Evolutionary conservation across 2,888 invertebrate species (phyloP).

Genomic region (Clistopyga incitator): DNA sequence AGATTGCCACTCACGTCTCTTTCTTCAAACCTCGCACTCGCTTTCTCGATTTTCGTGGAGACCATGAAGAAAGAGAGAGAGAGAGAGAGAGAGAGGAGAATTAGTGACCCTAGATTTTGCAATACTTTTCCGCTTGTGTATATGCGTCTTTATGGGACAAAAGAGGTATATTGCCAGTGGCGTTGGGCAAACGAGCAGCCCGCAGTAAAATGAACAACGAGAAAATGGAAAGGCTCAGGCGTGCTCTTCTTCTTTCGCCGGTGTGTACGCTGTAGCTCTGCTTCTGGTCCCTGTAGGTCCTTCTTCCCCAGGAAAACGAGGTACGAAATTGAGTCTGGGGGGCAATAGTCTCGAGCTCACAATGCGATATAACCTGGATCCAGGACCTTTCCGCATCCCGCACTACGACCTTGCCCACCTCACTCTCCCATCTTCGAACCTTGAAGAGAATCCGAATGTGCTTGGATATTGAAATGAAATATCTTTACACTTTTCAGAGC

Average conservation of each 20-base stretch:
- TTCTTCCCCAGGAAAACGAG: constrained; percentile 57
- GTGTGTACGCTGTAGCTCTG: too few relatives aligned
- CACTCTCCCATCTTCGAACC: constrained; percentile 26
- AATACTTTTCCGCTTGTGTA: constrained; percentile 25
- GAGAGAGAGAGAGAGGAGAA: background rate
- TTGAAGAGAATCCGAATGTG: constrained; percentile 54
- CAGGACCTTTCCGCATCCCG: background rate
- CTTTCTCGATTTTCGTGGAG: constrained; percentile 28
- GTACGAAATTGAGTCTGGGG: constrained; percentile 66
- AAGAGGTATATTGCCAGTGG: constrained; percentile 5
- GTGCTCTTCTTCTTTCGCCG: background rate
- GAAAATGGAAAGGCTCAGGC: constrained; percentile 47
- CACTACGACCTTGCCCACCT: constrained; percentile 7
- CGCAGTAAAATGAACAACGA: constrained; percentile 37
- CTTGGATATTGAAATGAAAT: constrained; percentile 61
- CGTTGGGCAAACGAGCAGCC: constrained; percentile 47
- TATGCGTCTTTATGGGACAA: constrained; percentile 16
- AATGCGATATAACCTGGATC: constrained; percentile 41
- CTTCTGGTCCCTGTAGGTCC: constrained; percentile 36
- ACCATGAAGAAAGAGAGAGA: background rate
- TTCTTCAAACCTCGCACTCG: constrained; percentile 39
- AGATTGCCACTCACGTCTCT: constrained; percentile 65
- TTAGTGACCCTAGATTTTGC: constrained; percentile 1
- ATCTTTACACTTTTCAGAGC: constrained; percentile 51
- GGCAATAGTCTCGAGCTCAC: constrained; percentile 58